These are phyloP conservation scores for Oreochromis grahami DNA, from an alignment of 2,797 vertebrate genomes.

Conservation along the genomic window DNA sequence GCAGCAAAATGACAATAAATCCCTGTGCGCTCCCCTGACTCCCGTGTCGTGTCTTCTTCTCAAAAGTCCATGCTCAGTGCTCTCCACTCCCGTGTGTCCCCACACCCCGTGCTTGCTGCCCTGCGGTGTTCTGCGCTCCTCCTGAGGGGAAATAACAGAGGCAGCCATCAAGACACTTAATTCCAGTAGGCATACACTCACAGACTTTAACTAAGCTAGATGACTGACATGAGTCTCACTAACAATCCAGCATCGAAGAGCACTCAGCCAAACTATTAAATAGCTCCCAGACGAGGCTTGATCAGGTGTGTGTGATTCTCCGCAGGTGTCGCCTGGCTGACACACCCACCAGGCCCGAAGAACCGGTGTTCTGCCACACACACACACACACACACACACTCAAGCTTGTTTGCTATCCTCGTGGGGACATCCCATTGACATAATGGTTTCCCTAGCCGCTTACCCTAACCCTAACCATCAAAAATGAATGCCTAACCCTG, in stretches of 20 bases:
- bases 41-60: neutral
- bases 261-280: neutral
- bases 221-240: neutral
- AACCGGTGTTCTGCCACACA: neutral
- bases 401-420: too few species aligned
- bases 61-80: neutral
- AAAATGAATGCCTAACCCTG: too few species aligned
- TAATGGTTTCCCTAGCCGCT: too few species aligned
- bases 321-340: neutral
- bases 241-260: neutral
- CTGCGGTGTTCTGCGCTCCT: neutral
- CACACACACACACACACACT: neutral
- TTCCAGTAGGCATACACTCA: neutral
- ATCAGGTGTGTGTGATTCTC: neutral
- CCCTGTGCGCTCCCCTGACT: neutral
- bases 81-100: neutral
- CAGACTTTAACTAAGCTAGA: neutral
- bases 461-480: too few species aligned
- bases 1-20: neutral
- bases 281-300: neutral
- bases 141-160: neutral
- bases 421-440: too few species aligned
- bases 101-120: neutral
- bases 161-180: neutral
- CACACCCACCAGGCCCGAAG: neutral